These are phyloP conservation scores for Chironomus riparius DNA, from an alignment of 2,888 invertebrate genomes.

Conservation along the genomic window DNA sequence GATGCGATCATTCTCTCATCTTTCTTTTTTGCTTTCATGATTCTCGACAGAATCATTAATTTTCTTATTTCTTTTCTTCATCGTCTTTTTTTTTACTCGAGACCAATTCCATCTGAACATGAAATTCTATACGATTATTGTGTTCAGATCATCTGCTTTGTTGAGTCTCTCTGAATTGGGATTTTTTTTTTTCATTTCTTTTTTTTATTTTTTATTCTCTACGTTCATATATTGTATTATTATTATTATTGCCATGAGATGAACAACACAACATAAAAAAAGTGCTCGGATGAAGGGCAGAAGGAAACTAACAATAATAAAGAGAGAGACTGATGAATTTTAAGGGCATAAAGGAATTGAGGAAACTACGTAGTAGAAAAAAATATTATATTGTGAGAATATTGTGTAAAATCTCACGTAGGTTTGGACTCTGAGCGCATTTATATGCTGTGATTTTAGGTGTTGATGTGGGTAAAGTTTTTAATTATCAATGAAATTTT, in stretches of 20 bases:
- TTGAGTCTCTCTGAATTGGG: conserved; percentile 1
- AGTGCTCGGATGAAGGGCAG: neutral
- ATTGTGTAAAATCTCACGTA: too few relatives aligned
- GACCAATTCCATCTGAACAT: neutral
- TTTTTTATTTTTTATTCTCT: neutral
- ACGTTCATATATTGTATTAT: neutral
- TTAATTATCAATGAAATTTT: too few relatives aligned
- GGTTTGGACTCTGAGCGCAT: too few relatives aligned
- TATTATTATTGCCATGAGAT: neutral
- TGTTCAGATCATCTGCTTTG: conserved; percentile 21
- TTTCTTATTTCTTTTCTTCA: conserved; percentile 3
- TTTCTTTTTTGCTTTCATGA: neutral
- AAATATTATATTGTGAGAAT: neutral
- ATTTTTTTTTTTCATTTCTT: neutral
- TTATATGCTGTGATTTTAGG: too few relatives aligned
- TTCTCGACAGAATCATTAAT: conserved; percentile 16
- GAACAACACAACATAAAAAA: neutral
- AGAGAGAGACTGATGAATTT: conserved; percentile 2
- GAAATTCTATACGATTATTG: conserved; percentile 23
- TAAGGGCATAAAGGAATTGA: conserved; percentile 7
- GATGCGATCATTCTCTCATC: neutral
- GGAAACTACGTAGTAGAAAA: neutral
- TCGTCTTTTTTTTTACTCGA: neutral
- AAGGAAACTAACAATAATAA: neutral
- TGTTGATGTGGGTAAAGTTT: too few relatives aligned